phyloP scores from a whole-genome alignment of 2,797 vertebrate genomes.

The Lutjanus argentimaculatus region DNA sequence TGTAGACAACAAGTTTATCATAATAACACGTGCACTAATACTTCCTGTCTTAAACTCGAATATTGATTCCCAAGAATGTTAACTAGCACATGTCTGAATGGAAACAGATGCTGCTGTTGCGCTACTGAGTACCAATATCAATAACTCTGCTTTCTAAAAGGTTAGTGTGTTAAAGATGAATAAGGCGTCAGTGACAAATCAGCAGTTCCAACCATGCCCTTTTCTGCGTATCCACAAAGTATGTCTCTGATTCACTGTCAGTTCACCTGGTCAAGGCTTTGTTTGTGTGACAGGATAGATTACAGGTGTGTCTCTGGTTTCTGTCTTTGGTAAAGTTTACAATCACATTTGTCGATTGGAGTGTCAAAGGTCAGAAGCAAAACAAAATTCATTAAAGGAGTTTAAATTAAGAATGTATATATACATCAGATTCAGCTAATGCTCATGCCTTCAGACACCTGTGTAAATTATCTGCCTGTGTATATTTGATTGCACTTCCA shows the following conservation, averaged over 20 bases:
- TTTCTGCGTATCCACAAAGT: constrained; percentile 10
- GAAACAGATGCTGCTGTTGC: constrained; percentile 34
- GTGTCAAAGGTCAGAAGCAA: not conserved
- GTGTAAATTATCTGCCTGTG: no score
- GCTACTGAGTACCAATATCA: constrained; percentile 17
- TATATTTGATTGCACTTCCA: no score
- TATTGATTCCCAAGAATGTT: constrained; percentile 32
- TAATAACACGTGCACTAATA: not conserved
- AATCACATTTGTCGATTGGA: not conserved
- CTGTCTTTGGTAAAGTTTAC: not conserved
- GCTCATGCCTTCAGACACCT: no score
- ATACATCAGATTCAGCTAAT: no score
- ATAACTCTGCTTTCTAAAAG: constrained; percentile 30
- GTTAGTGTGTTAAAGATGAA: constrained; percentile 26
- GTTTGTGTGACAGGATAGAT: not conserved
- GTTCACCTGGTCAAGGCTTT: not conserved
- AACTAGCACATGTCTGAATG: constrained; percentile 29
- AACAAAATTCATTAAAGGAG: no score
- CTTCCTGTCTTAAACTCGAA: not conserved
- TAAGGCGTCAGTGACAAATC: constrained; percentile 2
- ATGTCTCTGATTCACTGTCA: not conserved
- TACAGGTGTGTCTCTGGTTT: not conserved
- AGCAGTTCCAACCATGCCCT: not conserved
- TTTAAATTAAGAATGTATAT: no score
- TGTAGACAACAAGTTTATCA: not conserved